A percentile compares a stretch with the other conserved stretches of the same genome.
These are phyloP conservation scores for Eutrigla gurnardus DNA, from an alignment of 2,797 vertebrate genomes.

Conservation along the genomic window DNA sequence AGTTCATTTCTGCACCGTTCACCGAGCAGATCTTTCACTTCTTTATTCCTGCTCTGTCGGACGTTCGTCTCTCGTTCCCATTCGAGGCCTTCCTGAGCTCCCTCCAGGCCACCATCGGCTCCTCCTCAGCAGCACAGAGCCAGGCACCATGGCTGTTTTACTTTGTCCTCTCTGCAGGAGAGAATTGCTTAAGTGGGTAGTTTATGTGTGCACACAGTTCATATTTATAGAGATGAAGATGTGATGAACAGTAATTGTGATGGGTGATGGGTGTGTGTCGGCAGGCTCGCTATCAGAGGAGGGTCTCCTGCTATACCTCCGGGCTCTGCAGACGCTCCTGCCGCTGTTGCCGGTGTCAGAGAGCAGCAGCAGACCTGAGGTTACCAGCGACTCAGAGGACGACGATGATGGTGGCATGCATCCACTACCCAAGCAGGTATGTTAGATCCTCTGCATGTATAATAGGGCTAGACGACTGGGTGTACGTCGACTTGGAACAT, in stretches of 20 bases:
- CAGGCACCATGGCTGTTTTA: slow-evolving; percentile 95
- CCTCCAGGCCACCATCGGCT: slow-evolving; percentile 83
- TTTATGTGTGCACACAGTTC: not conserved
- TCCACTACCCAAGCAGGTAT: slow-evolving; percentile 83
- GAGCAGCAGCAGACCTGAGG: slow-evolving; percentile 84
- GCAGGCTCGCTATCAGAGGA: slow-evolving; percentile 92
- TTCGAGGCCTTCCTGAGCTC: slow-evolving; percentile 94
- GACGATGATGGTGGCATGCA: slow-evolving; percentile 86
- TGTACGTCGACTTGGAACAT: too few species aligned
- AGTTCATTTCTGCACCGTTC: slow-evolving; percentile 94
- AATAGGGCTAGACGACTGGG: too few species aligned
- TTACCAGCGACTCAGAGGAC: slow-evolving; percentile 94
- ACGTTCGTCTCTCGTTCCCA: slow-evolving; percentile 88
- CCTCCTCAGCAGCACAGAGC: slow-evolving; percentile 73
- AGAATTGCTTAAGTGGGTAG: slow-evolving; percentile 89
- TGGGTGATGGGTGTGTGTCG: slow-evolving; percentile 32
- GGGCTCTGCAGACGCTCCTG: slow-evolving; percentile 91
- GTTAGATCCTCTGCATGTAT: not conserved
- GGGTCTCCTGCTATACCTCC: slow-evolving; percentile 92
- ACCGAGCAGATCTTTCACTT: slow-evolving; percentile 97
- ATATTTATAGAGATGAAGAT: slow-evolving; percentile 29
- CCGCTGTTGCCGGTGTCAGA: slow-evolving; percentile 90
- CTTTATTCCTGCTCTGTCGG: slow-evolving; percentile 94
- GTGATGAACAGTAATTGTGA: slow-evolving; percentile 29
- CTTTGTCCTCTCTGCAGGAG: slow-evolving; percentile 93